These are phyloP conservation scores for Tachysurus fulvidraco DNA, from an alignment of 2,113 vertebrate species.

Conservation along the genomic window DNA sequence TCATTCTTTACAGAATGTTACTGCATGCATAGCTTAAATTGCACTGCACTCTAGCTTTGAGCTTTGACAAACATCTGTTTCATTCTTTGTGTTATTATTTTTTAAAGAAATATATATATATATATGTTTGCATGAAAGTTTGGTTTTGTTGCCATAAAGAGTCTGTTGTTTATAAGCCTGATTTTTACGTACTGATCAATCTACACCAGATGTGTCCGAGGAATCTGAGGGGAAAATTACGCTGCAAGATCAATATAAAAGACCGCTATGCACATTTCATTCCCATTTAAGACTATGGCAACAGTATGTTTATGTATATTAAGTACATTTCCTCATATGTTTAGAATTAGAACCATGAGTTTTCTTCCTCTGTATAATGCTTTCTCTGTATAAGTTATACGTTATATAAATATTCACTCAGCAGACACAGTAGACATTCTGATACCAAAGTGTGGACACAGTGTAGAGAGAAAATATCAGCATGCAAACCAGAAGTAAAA, in stretches of 20 bases:
- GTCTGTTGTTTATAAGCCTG: background rate
- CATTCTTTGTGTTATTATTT: constrained; percentile 26
- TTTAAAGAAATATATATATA: too few relatives aligned
- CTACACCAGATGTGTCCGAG: background rate
- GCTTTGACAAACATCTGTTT: constrained; percentile 13
- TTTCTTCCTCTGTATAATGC: background rate
- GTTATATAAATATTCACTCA: constrained; percentile 20
- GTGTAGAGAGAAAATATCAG: background rate
- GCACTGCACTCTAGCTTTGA: constrained; percentile 38
- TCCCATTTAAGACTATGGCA: background rate
- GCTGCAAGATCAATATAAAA: constrained; percentile 8
- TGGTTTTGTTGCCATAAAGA: constrained; percentile 16
- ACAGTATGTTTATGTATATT: constrained; percentile 20
- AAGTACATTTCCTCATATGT: constrained; percentile 20
- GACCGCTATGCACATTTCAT: constrained; percentile 41
- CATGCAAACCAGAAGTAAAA: background rate
- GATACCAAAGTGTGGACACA: constrained; percentile 36
- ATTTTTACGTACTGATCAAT: background rate
- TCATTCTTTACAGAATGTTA: constrained; percentile 36
- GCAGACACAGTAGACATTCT: constrained; percentile 19
- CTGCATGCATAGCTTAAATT: constrained; percentile 44
- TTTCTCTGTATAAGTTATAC: background rate
- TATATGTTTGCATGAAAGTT: constrained; percentile 34
- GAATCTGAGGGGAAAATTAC: background rate
- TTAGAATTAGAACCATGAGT: background rate